Evolutionary conservation across 2,113 vertebrate genomes (phyloP), one percentile per base, ranked within the genome.

Genomic region (Alligator mississippiensis): DNA sequence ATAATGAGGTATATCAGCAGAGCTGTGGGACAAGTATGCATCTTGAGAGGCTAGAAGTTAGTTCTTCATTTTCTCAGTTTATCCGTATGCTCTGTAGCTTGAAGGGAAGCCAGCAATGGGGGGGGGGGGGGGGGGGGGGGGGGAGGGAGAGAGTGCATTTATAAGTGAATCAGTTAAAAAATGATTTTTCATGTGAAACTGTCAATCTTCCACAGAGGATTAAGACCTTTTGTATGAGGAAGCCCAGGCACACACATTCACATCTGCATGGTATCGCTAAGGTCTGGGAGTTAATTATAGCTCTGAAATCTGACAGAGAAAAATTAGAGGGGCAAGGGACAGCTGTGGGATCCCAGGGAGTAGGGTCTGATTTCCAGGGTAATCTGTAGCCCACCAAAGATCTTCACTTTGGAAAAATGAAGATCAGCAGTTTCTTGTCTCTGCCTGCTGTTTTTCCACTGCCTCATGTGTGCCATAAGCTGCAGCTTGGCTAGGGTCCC

Each of bases 211-310:
- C 80, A 58, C 16, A 55, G 93, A 89, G 97, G 97, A 98, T 98
- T 98, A 97, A 96, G 96, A 94, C 90, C 97, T 97, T 98, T 97
- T 96, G 98, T 97, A 98, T 97, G 97, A 98, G 96, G 96, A 96
- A 97, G 91, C 95, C 68, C 70, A 92, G 94, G 94, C 96, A 55
- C 96, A 96, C 96, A 97, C 94, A 97, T 96, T 97, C 95, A 59
- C 95, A 98, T 97, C 96, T 97, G 95, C 98, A 97, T 85, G 61
- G 96, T 98, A 97, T 98, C 97, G 95, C 97, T 94, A 96, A 98
- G 97, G 98, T 98, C 98, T 98, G 98, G 97, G 93, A 97, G 98
- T 97, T 99, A 98, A 99, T 99, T 98, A 98, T 98, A 98, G 98
- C 97, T 93, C 94, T 97, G 98, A 98, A 99, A 98, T 98, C 98